Base-by-base conservation (phyloP, 2,888 invertebrate species). In the Alitta virens region DNA sequence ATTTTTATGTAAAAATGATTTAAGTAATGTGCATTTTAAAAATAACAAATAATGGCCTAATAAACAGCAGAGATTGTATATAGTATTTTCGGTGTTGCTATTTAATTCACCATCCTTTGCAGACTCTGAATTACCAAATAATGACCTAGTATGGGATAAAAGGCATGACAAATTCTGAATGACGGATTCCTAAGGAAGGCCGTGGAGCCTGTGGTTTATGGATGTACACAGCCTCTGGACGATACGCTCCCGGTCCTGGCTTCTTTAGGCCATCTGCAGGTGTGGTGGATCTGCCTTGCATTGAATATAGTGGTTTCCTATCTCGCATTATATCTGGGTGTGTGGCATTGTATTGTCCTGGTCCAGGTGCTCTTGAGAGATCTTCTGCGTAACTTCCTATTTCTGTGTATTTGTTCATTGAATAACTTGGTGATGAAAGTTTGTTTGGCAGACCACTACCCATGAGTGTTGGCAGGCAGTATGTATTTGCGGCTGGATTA, bases 231-330 rank as follows among this genome's bases (percentile, higher is more conserved):
- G 92, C 93, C 86, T 94, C 94, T 24, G 94, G 93, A 68, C 89
- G 90, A 82, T 94, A 91, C 67, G 91, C 91, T 73, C 93, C 94
- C 66, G 94, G 94, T 68, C 93, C 94, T 27, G 91, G 91, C 78
- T 89, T 90, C 74, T 86, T 85, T 52, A 89, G 88, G 68, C 89
- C 87, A 80, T 91, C 91, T 14, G 86, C 85, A 0, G 91, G 91
- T 58, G 89, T 78, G 74, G 88, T 88, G 73, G 88, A 89, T 62
- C 92, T 87, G 50, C 89, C 88, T 60, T 91, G 89, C 75, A 94
- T 90, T 27, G 91, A 90, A 78, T 91, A 94, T 67, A 91, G 87
- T 0, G 94, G 94, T 33, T 91, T 87, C 66, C 81, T 79, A 33
- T 68, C 63, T 69, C 83, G 82, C 71, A 81, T 78, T 52, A 75